Percentiles rank a stretch among this genome's conserved stretches.
phyloP scores from a whole-genome alignment of 2,888 invertebrate genomes.

The Caenorhabditis sp. region DNA sequence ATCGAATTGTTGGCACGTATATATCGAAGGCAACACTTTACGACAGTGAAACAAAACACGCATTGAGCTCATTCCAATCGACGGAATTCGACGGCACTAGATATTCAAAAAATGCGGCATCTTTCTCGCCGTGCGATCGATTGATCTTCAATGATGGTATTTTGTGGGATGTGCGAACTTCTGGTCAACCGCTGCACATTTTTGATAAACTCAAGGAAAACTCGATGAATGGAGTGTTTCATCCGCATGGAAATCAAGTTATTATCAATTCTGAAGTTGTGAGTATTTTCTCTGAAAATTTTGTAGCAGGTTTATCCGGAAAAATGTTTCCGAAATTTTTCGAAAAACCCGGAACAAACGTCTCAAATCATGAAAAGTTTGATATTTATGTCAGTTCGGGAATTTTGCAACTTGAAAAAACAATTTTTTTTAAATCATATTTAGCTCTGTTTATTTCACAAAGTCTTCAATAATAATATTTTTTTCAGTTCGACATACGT shows the following conservation, averaged over 20 bases:
- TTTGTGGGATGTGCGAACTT: constrained; percentile 37
- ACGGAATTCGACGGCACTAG: constrained; percentile 3
- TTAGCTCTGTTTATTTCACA: constrained; percentile 5
- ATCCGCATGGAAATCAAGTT: constrained; percentile 74
- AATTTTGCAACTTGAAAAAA: too few relatives aligned
- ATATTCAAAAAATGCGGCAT: constrained; percentile 35
- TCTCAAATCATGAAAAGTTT: too few relatives aligned
- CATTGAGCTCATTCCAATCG: constrained; percentile 78
- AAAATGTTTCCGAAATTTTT: too few relatives aligned
- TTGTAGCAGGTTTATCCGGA: too few relatives aligned
- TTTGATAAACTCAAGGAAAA: constrained; percentile 90
- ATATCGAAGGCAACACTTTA: constrained; percentile 85
- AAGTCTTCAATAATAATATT: background rate
- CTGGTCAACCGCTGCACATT: constrained; percentile 80
- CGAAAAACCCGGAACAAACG: background rate
- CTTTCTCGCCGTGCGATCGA: constrained; percentile 45
- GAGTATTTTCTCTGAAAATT: constrained; percentile 50
- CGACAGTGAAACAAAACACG: constrained; percentile 83
- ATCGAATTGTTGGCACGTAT: constrained; percentile 87
- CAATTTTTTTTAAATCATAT: too few relatives aligned
- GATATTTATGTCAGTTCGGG: too few relatives aligned
- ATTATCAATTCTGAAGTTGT: constrained; percentile 92
- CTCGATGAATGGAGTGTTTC: constrained; percentile 53
- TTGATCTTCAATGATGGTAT: constrained; percentile 44
- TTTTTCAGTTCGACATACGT: constrained; percentile 86